Evolutionary conservation across 2,888 invertebrate genomes (phyloP), one percentile per base, ranked within the genome.

Genomic region (Andrena marginata): DNA sequence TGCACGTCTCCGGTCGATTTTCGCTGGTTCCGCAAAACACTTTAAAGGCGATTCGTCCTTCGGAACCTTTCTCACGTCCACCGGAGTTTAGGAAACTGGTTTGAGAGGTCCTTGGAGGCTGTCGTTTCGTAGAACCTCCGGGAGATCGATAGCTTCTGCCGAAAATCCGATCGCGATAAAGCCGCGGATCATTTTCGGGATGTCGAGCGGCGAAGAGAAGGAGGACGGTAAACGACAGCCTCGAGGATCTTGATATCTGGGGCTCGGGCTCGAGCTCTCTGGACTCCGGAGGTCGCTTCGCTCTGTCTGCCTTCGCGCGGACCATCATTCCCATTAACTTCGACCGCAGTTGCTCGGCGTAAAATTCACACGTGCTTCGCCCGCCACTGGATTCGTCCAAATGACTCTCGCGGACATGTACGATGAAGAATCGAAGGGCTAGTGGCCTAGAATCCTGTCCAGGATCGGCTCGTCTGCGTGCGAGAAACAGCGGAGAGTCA

Each of bases 1-100:
- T 72, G 77, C 84, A 63, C 77, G 77, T 81, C 77, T 87, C 78
- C 78, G 70, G 74, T 77, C 78, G 64, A 80, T 75, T 79, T 73
- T 73, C 51, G 65, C 72, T 56, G 51, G 72, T 65, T 62, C 71
- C 62, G 69, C 56, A 56, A 64, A 80, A 80, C 77, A 76, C 56
- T 76, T 77, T 62, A 80, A 67, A 70, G 56, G 64, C 63, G 75
- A 59, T 59, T 63, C 84, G 80, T 84, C 81, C 84, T 83, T 87
- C 83, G 87, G 56, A 71, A 79, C 68, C 83, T 84, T 85, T 80
- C 83, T 80, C 79, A 64, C 79, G 79, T 74, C 64, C 51, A 48
- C 33, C 56, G 35, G 42, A 85, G 79, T 84, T 86, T 89, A 83
- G 87, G 84, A 74, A 88, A 89, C 88, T 87, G 86, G 88, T 89